Conservation (phyloP, 2,113 vertebrate species). For the Romanogobio albipinnatus region DNA sequence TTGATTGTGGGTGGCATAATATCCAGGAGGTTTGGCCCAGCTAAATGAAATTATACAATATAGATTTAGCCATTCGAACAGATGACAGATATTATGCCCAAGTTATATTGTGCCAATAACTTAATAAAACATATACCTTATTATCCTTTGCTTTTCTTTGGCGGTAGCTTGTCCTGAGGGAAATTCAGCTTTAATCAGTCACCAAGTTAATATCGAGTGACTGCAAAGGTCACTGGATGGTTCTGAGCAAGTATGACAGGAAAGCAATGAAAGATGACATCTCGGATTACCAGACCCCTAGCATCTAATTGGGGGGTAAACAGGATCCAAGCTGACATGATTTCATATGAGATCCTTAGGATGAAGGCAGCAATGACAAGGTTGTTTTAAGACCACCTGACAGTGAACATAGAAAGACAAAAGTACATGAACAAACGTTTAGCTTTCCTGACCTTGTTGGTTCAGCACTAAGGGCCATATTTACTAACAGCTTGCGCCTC, state of each 20-base stretch:
- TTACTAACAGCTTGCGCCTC: too few species aligned
- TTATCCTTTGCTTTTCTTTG: conserved; percentile 24
- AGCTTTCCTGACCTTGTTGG: neutral
- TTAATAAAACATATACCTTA: conserved; percentile 28
- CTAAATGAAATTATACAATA: conserved; percentile 34
- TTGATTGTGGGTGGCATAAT: conserved; percentile 44
- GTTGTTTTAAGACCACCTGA: conserved; percentile 28
- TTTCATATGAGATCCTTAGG: conserved; percentile 4
- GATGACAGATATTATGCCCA: neutral
- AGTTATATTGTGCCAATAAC: neutral
- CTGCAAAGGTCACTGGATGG: conserved; percentile 41
- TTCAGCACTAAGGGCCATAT: neutral
- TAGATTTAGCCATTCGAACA: conserved; percentile 26
- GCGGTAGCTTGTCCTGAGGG: neutral
- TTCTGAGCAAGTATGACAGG: conserved; percentile 33
- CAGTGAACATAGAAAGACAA: neutral
- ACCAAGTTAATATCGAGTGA: conserved; percentile 40
- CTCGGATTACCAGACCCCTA: conserved; percentile 16
- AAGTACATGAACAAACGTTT: neutral
- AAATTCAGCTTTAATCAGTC: conserved; percentile 46
- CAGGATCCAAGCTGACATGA: conserved; percentile 27
- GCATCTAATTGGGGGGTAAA: conserved; percentile 41
- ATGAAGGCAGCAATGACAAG: conserved; percentile 16
- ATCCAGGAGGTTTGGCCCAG: conserved; percentile 24
- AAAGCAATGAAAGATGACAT: conserved; percentile 44